Evolutionary conservation across 2,113 vertebrate genomes (phyloP).

Genomic region (Formicarius rufipectus): DNA sequence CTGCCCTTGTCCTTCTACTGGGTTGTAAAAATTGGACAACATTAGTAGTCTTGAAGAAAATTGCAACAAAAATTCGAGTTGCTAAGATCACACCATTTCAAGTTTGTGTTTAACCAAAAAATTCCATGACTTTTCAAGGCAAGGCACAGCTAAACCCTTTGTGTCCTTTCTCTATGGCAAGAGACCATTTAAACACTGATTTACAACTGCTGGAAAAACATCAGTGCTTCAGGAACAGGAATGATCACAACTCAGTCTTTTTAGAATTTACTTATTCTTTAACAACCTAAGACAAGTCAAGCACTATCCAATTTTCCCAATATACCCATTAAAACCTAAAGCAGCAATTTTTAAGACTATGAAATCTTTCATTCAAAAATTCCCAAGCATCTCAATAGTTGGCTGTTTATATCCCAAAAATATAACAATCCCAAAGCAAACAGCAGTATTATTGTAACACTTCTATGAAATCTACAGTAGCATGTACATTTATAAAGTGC

Average conservation of each 20-base stretch:
- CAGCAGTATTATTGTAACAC: not conserved
- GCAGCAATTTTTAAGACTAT: not conserved
- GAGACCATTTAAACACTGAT: not conserved
- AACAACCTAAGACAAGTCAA: not conserved
- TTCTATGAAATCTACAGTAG: not conserved
- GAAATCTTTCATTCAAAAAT: not conserved
- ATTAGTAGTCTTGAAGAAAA: not conserved
- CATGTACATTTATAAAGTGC: accelerated
- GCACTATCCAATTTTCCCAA: not conserved
- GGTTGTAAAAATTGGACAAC: not conserved
- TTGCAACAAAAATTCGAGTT: not conserved
- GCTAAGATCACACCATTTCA: not conserved
- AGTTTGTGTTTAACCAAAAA: not conserved
- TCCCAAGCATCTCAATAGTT: not conserved
- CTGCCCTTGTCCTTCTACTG: not conserved
- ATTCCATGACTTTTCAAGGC: not conserved
- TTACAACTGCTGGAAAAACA: not conserved
- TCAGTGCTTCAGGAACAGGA: not conserved
- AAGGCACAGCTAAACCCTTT: not conserved
- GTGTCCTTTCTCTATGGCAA: not conserved
- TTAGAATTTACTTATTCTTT: not conserved
- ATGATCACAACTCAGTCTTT: not conserved
- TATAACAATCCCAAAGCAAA: not conserved
- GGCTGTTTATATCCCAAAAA: not conserved
- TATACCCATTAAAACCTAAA: not conserved